Evolutionary conservation across 1,140 invertebrate genomes (phyloP).

Genomic region (Drosophila repleta): DNA sequence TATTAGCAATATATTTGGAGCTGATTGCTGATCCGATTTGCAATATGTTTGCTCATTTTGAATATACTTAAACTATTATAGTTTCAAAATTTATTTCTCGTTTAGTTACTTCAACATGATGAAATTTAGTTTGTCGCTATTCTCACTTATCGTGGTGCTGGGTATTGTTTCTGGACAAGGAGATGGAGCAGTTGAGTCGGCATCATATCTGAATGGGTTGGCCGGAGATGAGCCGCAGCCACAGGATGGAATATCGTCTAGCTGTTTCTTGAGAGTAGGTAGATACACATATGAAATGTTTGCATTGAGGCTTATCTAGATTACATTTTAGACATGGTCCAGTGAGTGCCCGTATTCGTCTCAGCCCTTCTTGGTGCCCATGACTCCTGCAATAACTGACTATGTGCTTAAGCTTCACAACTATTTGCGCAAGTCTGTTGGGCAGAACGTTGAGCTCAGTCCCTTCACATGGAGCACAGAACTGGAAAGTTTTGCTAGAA

Average conservation of each 20-base stretch:
- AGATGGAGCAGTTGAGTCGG: too few species aligned
- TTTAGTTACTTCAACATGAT: not conserved
- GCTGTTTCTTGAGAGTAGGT: not conserved
- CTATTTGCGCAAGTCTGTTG: not conserved
- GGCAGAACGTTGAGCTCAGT: too few species aligned
- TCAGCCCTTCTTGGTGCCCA: not conserved
- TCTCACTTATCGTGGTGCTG: not conserved
- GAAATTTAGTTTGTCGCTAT: not conserved
- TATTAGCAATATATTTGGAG: too few species aligned
- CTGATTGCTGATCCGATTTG: too few species aligned
- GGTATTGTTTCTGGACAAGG: not conserved
- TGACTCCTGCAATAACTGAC: not conserved
- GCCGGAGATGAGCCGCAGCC: too few species aligned
- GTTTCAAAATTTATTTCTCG: not conserved
- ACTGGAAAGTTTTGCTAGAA: not conserved
- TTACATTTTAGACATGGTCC: conserved; percentile 4
- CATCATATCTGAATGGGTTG: too few species aligned
- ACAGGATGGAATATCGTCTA: not conserved
- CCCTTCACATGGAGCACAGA: not conserved
- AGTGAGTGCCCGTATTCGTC: not conserved
- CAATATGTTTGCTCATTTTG: not conserved
- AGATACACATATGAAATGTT: not conserved
- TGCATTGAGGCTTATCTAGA: not conserved
- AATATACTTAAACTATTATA: not conserved
- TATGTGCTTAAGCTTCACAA: conserved; percentile 5